A percentile compares a stretch with the other conserved stretches of the same genome.
Evolutionary conservation across 1,140 invertebrate species (phyloP).

Genomic region (Popillia japonica): DNA sequence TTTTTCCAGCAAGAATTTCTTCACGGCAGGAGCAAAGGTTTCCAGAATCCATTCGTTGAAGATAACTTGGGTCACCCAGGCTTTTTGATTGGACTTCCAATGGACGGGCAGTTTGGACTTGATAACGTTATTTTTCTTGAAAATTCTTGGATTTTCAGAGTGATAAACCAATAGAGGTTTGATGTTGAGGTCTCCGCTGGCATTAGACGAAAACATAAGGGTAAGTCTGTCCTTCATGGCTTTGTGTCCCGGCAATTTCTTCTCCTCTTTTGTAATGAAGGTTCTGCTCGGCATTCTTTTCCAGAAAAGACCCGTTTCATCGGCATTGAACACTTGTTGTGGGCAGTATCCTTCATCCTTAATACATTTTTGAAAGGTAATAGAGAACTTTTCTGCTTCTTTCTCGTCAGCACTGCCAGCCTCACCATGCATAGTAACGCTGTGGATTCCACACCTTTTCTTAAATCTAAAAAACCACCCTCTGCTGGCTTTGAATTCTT

Average conservation of each 20-base stretch:
- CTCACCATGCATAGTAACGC: background rate
- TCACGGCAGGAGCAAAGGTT: no score
- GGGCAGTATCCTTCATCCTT: constrained; percentile 23
- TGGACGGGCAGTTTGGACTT: background rate
- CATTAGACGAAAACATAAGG: background rate
- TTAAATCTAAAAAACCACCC: constrained; percentile 21
- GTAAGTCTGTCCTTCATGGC: background rate
- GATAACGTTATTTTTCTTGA: background rate
- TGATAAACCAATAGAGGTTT: constrained; percentile 11
- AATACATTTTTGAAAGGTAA: constrained; percentile 10
- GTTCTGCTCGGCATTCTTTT: background rate
- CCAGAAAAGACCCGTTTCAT: background rate
- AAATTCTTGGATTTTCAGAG: background rate
- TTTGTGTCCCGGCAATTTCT: no score
- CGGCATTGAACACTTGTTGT: constrained; percentile 29
- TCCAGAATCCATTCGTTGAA: no score
- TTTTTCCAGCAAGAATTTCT: no score
- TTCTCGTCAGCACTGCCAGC: background rate
- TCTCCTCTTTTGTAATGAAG: background rate
- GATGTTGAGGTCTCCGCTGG: constrained; percentile 1
- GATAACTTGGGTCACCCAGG: background rate
- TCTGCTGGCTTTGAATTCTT: constrained; percentile 10
- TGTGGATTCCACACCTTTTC: background rate
- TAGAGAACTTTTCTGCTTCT: constrained; percentile 4
- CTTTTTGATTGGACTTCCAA: constrained; percentile 20